Evolutionary conservation across 2,888 invertebrate genomes (phyloP).

Genomic region (Ypsolopha sequella): DNA sequence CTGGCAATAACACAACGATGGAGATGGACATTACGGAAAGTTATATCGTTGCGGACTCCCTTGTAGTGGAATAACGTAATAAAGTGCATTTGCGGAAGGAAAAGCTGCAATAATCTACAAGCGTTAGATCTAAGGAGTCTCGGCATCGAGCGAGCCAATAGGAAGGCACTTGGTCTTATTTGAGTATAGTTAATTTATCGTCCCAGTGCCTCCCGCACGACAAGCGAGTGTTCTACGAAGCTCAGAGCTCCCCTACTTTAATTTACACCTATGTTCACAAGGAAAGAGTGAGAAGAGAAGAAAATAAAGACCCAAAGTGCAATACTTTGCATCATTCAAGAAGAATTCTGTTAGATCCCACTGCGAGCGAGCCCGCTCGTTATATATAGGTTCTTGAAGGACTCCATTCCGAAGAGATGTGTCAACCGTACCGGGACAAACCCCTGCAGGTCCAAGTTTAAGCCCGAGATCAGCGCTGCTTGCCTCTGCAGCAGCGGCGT

Average conservation of each 20-base stretch:
- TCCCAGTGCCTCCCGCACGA: no score
- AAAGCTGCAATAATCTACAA: constrained; percentile 46
- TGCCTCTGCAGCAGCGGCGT: constrained; percentile 20
- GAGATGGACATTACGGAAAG: constrained; percentile 62
- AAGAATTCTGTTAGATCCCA: no score
- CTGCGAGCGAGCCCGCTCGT: no score
- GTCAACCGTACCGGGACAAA: constrained; percentile 34
- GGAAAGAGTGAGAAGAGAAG: no score
- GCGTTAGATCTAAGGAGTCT: constrained; percentile 25
- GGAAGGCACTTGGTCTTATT: no score
- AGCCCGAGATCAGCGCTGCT: constrained; percentile 41
- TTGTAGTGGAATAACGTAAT: constrained; percentile 27
- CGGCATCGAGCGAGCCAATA: constrained; percentile 6
- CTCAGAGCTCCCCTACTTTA: no score
- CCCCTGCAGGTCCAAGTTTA: constrained; percentile 55
- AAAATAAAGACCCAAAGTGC: no score
- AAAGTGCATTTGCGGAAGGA: constrained; percentile 42
- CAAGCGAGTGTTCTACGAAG: no score
- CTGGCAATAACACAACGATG: constrained; percentile 63
- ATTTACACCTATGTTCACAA: no score
- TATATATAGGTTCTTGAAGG: constrained; percentile 32
- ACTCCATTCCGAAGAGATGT: constrained; percentile 40
- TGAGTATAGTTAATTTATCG: no score
- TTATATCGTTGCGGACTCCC: constrained; percentile 16
- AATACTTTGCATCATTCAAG: no score